A percentile compares a stretch with the other conserved stretches of the same genome.
These are phyloP conservation scores for Garrulus glandarius DNA, from an alignment of 2,797 vertebrate species.

Conservation along the genomic window DNA sequence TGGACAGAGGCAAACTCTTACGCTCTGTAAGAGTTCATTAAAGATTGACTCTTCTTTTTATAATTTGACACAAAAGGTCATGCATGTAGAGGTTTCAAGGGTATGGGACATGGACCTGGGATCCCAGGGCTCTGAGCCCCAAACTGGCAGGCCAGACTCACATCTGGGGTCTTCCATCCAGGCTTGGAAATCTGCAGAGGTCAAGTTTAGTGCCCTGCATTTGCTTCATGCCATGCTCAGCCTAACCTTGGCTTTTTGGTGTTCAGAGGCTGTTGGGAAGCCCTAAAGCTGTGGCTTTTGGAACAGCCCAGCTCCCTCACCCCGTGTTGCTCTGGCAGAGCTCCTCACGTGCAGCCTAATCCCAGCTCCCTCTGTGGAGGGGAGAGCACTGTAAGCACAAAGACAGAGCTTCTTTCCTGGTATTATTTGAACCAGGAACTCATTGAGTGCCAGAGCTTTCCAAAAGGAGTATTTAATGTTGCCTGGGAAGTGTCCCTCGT, in stretches of 20 bases:
- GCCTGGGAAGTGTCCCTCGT: neutral
- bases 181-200: neutral
- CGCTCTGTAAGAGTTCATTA: neutral
- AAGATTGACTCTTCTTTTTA: too few species aligned
- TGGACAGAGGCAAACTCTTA: neutral
- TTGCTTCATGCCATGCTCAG: neutral
- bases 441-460: neutral
- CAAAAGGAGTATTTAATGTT: neutral
- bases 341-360: neutral
- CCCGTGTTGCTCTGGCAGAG: neutral
- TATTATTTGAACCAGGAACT: neutral
- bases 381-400: neutral
- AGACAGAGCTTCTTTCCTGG: neutral
- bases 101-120: fast-evolving
- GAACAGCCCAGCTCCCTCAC: neutral
- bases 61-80: too few species aligned
- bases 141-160: neutral
- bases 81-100: neutral
- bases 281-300: neutral
- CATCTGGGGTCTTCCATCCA: neutral
- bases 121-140: neutral
- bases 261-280: neutral
- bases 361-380: neutral
- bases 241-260: neutral
- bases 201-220: neutral